Conservation (phyloP, 2,797 vertebrate species). For the Oryzias sinensis region DNA sequence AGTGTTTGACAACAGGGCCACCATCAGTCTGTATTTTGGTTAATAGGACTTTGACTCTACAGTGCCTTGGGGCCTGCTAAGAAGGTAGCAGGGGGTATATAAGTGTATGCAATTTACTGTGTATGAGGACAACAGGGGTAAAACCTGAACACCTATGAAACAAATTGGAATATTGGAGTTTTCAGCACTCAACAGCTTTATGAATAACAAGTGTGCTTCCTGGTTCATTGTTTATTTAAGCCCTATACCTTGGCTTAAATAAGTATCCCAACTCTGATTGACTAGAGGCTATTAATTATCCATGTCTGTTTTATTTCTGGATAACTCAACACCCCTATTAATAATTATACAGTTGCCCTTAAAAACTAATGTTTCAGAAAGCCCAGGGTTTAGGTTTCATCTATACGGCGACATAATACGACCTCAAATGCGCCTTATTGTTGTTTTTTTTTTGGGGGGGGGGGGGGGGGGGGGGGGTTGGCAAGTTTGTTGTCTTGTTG, state of each 20-base stretch:
- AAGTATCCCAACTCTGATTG: conserved; percentile 63
- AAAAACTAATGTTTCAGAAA: conserved; percentile 52
- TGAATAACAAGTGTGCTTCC: conserved; percentile 46
- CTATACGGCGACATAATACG: conserved; percentile 1
- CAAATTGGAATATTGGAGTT: not conserved
- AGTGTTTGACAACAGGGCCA: too few species aligned
- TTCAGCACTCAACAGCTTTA: conserved; percentile 11
- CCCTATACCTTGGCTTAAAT: conserved; percentile 55
- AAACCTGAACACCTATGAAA: too few species aligned
- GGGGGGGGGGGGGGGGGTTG: not conserved
- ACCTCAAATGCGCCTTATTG: conserved; percentile 23
- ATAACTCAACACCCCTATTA: conserved; percentile 56
- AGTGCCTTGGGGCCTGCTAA: too few species aligned
- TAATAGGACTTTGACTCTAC: too few species aligned
- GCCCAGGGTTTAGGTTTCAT: conserved; percentile 47
- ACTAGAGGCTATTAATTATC: conserved; percentile 64
- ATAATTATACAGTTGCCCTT: conserved; percentile 52
- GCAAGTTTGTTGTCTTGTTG: conserved; percentile 3
- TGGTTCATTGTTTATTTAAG: conserved; percentile 65
- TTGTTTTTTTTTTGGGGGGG: not conserved
- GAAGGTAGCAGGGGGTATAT: too few species aligned
- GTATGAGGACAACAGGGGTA: too few species aligned
- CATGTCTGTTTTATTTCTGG: conserved; percentile 67
- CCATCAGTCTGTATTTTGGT: too few species aligned
- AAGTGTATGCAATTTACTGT: too few species aligned